phyloP scores from a whole-genome alignment of 2,797 vertebrate species.

The Echeneis naucrates region DNA sequence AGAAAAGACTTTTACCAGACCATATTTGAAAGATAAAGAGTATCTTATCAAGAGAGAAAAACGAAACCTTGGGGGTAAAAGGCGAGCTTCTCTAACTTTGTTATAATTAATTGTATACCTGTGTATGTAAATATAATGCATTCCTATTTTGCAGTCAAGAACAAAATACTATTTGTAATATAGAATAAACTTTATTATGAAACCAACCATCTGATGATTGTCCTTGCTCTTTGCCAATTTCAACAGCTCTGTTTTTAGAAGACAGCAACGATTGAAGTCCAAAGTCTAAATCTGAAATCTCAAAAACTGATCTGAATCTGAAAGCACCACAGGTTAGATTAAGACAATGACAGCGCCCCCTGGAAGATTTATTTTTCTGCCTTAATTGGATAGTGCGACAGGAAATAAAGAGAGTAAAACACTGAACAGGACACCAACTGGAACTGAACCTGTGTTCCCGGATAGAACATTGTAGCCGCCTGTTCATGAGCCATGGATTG shows the following conservation, averaged over 20 bases:
- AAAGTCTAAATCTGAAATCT: background rate
- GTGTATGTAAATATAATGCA: slow-evolving; percentile 99
- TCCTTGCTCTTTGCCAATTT: slow-evolving; percentile 42
- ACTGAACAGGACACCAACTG: too few relatives aligned
- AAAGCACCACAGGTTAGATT: background rate
- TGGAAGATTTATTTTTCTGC: too few relatives aligned
- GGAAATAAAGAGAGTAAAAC: too few relatives aligned
- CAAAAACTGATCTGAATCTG: background rate
- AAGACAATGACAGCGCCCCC: too few relatives aligned
- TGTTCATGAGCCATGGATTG: too few relatives aligned
- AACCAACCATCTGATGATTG: slow-evolving; percentile 79
- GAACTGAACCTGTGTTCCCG: too few relatives aligned
- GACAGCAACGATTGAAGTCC: background rate
- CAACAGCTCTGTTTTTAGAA: background rate
- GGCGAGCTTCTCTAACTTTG: slow-evolving; percentile 99
- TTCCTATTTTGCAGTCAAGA: slow-evolving; percentile 99
- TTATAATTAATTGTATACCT: slow-evolving; percentile 99
- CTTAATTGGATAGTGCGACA: too few relatives aligned
- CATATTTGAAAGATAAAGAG: slow-evolving; percentile 89
- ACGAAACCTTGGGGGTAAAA: slow-evolving; percentile 95
- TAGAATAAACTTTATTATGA: slow-evolving; percentile 99
- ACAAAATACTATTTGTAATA: slow-evolving; percentile 99
- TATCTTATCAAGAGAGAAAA: slow-evolving; percentile 91
- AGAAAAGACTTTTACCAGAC: slow-evolving; percentile 91
- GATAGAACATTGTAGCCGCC: too few relatives aligned